Percentiles rank a stretch among this genome's conserved stretches.
Conservation (phyloP, 2,888 invertebrate genomes). For the Acleris literana region DNA sequence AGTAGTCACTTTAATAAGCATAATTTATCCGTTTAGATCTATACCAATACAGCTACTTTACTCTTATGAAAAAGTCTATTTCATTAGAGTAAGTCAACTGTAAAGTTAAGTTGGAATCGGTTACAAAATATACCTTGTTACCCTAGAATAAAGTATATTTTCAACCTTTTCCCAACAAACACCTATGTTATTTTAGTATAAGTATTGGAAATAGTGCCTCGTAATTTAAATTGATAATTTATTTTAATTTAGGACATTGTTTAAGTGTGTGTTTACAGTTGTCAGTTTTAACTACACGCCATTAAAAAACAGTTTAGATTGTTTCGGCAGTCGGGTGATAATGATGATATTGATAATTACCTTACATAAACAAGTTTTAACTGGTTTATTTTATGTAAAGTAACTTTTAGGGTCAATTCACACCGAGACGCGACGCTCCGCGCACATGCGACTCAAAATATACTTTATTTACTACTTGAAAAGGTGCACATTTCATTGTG, state of each 20-base stretch:
- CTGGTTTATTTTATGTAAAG: too few relatives aligned
- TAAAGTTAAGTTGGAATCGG: neutral
- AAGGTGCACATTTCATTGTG: too few relatives aligned
- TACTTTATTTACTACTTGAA: too few relatives aligned
- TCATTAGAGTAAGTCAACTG: neutral
- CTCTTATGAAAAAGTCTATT: neutral
- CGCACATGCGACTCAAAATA: too few relatives aligned
- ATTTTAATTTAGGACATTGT: conserved; percentile 38
- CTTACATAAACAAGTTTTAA: too few relatives aligned
- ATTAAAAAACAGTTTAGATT: too few relatives aligned
- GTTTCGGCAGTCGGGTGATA: too few relatives aligned
- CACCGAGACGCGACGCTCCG: too few relatives aligned
- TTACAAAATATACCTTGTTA: neutral
- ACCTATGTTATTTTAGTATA: conserved; percentile 6
- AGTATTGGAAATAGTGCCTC: conserved; percentile 42
- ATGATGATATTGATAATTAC: too few relatives aligned
- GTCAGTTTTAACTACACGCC: conserved; percentile 5
- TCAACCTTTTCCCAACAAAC: neutral
- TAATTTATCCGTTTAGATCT: conserved; percentile 13
- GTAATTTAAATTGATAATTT: conserved; percentile 39
- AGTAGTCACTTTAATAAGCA: conserved; percentile 19
- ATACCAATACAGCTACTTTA: neutral
- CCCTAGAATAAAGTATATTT: neutral
- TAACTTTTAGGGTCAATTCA: too few relatives aligned
- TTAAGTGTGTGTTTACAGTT: conserved; percentile 9